Base-by-base conservation (phyloP, 2,888 invertebrate species). In the Drepanosiphum platanoidis region DNA sequence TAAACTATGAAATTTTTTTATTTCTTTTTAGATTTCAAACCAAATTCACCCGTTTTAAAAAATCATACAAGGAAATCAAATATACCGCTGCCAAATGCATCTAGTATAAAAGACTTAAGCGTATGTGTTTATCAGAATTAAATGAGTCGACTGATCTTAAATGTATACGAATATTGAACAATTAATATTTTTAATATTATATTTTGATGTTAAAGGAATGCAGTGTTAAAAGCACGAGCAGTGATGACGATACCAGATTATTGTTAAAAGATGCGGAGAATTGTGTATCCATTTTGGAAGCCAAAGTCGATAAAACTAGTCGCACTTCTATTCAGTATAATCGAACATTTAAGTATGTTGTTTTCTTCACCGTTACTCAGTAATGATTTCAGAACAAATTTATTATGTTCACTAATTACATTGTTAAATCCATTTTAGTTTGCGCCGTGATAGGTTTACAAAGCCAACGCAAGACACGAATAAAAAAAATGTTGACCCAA, bases 401-500 rank as follows among this genome's bases (percentile, higher is more conserved):
- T 32, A 30, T 71, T 58, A 30, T 61, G 46, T 36, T 3, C 7
- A 70, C 5, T 3, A n/a, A 5, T 46, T 64, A 13, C 46, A 34
- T 83, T 9, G 5, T n/a, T n/a, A n/a, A n/a, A 64, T 34, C 27
- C 18, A 39, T 75, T 83, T 74, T 88, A 90, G 94, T 89, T 90
- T 94, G 90, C 91, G 95, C 88, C 88, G 94, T 90, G 92, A 93
- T n/a, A 89, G 92, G 87, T 88, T 93, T 61, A 93, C 88, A 46
- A 89, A 89, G 70, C 86, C 87, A 32, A 75, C 86, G 32, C 88
- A 88, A 66, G 86, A 84, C 30, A 30, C 68, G 0, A 84, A 36
- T 52, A 84, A 84, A 68, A 84, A 84, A 77, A 66, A n/a, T 68
- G 32, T 82, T 11, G 68, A 84, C 13, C 11, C 30, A 3, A 84